Percentiles rank a stretch among this genome's conserved stretches.
These are phyloP conservation scores for Andrena minutula DNA, from an alignment of 2,888 invertebrate species.

Conservation along the genomic window DNA sequence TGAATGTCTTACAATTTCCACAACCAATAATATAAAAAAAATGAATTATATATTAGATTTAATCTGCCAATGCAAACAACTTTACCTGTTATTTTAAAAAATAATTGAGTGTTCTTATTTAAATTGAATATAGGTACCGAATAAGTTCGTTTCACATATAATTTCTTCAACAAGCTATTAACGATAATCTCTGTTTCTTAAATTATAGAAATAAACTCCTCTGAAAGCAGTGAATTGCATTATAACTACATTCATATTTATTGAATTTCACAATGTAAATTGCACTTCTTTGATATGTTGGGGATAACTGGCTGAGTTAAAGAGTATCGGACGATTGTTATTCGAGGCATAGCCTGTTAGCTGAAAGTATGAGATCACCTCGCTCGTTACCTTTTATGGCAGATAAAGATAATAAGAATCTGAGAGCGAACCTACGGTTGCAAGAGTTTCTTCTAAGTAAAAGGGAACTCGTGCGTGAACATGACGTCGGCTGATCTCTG, in stretches of 20 bases:
- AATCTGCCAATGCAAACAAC: background rate
- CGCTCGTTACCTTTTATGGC: background rate
- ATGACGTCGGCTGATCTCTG: too few relatives aligned
- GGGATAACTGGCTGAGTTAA: slow-evolving; percentile 12
- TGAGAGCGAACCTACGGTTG: background rate
- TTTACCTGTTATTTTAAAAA: background rate
- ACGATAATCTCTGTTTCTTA: slow-evolving; percentile 7
- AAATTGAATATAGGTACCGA: background rate
- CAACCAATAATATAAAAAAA: too few relatives aligned
- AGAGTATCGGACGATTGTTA: slow-evolving; percentile 7
- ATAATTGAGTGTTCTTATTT: background rate
- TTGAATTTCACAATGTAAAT: background rate
- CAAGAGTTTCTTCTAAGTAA: background rate
- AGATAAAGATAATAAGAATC: background rate
- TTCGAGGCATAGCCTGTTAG: background rate
- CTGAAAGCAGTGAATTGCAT: slow-evolving; percentile 17
- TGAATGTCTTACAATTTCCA: too few relatives aligned
- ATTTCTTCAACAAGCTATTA: background rate
- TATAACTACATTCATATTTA: slow-evolving; percentile 1
- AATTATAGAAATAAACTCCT: slow-evolving; percentile 14
- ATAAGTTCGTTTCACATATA: background rate
- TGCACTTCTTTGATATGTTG: background rate
- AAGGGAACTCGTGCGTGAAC: too few relatives aligned
- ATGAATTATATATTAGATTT: too few relatives aligned
- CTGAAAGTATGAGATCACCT: background rate